phyloP scores from a whole-genome alignment of 2,797 vertebrate genomes.

The Stomatorhinus walkeri region DNA sequence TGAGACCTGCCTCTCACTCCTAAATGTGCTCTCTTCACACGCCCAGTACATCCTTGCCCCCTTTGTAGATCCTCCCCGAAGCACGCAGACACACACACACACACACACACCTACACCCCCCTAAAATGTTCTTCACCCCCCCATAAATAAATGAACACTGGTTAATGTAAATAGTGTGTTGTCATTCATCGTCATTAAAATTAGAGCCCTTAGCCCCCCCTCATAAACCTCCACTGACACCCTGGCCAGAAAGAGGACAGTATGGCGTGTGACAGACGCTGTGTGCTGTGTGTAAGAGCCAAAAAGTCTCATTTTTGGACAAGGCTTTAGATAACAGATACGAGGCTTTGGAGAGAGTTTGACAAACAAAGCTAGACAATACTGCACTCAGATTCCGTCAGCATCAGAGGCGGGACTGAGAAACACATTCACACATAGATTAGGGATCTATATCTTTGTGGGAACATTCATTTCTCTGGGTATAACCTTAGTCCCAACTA shows the following conservation, averaged over 20 bases:
- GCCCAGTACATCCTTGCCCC: neutral
- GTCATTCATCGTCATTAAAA: neutral
- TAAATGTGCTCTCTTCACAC: neutral
- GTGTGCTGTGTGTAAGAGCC: neutral
- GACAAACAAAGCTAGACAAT: neutral
- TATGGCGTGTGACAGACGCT: neutral
- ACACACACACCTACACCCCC: neutral
- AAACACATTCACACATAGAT: neutral
- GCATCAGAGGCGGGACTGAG: neutral
- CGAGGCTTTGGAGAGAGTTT: neutral
- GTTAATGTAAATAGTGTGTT: neutral
- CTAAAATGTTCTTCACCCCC: neutral
- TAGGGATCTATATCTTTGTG: neutral
- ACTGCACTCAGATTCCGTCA: neutral
- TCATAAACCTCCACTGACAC: neutral
- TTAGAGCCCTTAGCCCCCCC: neutral
- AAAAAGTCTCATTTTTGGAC: neutral
- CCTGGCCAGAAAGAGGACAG: neutral
- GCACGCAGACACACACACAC: neutral
- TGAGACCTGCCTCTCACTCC: neutral
- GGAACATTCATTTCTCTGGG: neutral
- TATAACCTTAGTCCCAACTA: neutral
- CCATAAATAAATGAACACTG: neutral
- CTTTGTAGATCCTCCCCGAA: neutral
- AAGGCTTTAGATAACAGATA: neutral